Evolutionary conservation across 2,113 vertebrate species (phyloP), one percentile per base, ranked within the genome.

Genomic region (Emydocephalus ijimae): DNA sequence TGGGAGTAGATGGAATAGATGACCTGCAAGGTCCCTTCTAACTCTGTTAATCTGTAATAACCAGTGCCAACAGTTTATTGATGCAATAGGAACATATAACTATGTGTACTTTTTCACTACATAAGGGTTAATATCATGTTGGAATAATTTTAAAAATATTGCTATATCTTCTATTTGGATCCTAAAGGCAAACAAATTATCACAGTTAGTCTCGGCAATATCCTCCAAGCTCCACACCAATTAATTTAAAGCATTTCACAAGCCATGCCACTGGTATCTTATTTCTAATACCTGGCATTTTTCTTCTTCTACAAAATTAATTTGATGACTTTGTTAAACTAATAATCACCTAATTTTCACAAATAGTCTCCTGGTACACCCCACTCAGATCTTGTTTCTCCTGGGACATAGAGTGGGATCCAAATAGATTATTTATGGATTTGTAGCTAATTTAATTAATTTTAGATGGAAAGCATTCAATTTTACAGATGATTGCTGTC

Each of bases 401-500:
- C 92, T 95, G 87, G 95, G 95, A 96, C 86, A 89, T 85, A 88
- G 64, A 61, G 61, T 88, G 90, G 95, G 90, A 94, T 90, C 92
- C 85, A 94, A 86, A 26, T 94, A 88, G 92, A 91, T 95, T 97
- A 97, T 97, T 97, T 97, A 96, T 95, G 96, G 97, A 96, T 97
- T 96, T 94, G 89, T 93, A 94, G 95, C 95, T 98, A 96, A 98
- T 98, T 98, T 98, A 98, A 98, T 98, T 98, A 98, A 96, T 96
- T 97, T 97, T 97, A 98, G 97, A 98, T 95, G 94, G 97, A 97
- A 98, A 97, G 97, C 95, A 96, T 96, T 98, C 97, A 95, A 88
- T 98, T 98, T 98, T 95, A 95, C 97, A 98, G 96, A 97, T 87
- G 93, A 97, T 95, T 96, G 95, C 97, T 95, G 97, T 94, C 96